Conservation (phyloP, 2,888 invertebrate species). For the Nomada ruficornis region DNA sequence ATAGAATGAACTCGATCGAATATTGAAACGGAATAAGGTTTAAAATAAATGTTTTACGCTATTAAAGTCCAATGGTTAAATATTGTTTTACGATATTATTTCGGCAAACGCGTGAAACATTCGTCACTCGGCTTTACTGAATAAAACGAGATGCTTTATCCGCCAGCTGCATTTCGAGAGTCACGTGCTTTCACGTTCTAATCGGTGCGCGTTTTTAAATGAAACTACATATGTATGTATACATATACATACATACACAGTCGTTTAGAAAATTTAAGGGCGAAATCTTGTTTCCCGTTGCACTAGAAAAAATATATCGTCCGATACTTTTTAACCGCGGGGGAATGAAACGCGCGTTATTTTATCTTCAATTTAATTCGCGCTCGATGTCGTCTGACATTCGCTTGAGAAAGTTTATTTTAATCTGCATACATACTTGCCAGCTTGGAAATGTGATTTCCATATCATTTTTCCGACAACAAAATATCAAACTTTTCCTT, state of each 20-base stretch:
- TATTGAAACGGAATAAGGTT: not conserved
- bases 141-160: no score
- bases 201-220: not conserved
- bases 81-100: not conserved
- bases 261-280: not conserved
- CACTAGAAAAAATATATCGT: not conserved
- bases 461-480: not conserved
- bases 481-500: constrained; percentile 27
- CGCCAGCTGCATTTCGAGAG: no score
- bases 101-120: not conserved
- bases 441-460: constrained; percentile 6
- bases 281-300: not conserved
- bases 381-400: not conserved
- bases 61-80: not conserved
- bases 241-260: no score
- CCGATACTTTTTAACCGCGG: not conserved
- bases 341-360: not conserved
- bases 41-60: constrained; percentile 22
- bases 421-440: not conserved
- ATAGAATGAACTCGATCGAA: constrained; percentile 27
- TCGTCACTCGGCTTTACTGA: not conserved
- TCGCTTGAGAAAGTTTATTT: constrained; percentile 10
- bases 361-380: not conserved
- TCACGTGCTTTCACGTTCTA: not conserved
- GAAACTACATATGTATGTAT: not conserved